Conservation (phyloP, 1,140 invertebrate genomes). For the Drosophila novamexicana region DNA sequence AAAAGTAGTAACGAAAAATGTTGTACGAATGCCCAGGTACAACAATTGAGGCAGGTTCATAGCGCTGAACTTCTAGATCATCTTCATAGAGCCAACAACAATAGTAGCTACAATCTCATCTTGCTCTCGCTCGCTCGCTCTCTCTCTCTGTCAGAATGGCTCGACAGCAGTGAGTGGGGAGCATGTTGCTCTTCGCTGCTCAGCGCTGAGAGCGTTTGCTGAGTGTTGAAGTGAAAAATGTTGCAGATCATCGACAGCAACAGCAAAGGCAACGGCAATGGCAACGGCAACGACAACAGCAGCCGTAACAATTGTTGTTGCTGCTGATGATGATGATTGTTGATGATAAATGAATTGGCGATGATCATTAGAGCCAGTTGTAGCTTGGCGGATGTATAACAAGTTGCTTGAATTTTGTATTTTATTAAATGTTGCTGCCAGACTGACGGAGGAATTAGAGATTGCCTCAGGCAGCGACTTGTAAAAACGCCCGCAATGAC, state of each 20-base stretch:
- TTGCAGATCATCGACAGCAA: conserved; percentile 65
- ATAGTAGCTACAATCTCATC: conserved; percentile 9
- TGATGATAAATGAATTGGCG: conserved; percentile 30
- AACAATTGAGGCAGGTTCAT: conserved; percentile 77
- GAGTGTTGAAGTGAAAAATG: conserved; percentile 74
- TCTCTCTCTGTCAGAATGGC: conserved; percentile 53
- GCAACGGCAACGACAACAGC: conserved; percentile 6
- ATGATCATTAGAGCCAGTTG: conserved; percentile 35
- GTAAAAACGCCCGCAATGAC: conserved; percentile 67
- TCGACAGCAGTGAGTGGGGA: conserved; percentile 43
- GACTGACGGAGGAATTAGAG: conserved; percentile 13
- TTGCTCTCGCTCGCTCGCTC: conserved; percentile 16
- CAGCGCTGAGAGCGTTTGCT: conserved; percentile 21
- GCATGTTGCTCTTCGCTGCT: conserved; percentile 34
- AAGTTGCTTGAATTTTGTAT: conserved; percentile 42
- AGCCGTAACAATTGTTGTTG: conserved; percentile 6
- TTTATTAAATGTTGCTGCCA: conserved; percentile 25
- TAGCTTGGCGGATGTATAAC: conserved; percentile 67
- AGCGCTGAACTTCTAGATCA: conserved; percentile 77
- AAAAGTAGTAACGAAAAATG: conserved; percentile 57
- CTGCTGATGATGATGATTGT: conserved; percentile 11
- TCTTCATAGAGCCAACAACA: conserved; percentile 45
- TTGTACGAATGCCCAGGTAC: conserved; percentile 17
- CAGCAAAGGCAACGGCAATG: background rate
- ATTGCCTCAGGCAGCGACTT: conserved; percentile 25